These are phyloP conservation scores for Lepidothrix coronata DNA, from an alignment of 2,113 vertebrate species.

Conservation along the genomic window DNA sequence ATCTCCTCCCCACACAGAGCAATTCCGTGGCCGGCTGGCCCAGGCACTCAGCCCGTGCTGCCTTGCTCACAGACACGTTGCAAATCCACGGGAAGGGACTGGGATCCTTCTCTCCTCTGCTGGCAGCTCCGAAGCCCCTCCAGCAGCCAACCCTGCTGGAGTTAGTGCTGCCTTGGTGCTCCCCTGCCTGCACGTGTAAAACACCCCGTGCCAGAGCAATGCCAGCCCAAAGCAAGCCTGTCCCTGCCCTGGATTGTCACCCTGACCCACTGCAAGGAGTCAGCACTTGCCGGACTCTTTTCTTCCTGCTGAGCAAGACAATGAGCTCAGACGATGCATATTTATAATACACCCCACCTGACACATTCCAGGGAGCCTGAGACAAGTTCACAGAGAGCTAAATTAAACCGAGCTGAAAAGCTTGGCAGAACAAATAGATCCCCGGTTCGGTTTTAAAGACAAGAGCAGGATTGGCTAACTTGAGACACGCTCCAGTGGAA, in stretches of 20 bases:
- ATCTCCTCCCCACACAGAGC: background rate
- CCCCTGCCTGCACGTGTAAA: background rate
- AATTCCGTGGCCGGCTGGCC: background rate
- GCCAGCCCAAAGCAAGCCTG: background rate
- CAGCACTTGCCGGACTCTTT: background rate
- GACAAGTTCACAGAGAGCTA: constrained; percentile 46
- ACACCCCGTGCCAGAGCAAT: background rate
- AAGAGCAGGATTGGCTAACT: background rate
- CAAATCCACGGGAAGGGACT: background rate
- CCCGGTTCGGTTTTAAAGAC: background rate
- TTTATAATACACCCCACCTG: constrained; percentile 49
- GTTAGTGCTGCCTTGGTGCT: background rate
- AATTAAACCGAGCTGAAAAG: constrained; percentile 52
- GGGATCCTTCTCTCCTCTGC: background rate
- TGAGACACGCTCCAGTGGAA: background rate
- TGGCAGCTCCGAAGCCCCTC: background rate
- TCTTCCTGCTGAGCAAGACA: background rate
- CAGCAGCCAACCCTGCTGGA: background rate
- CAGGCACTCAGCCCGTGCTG: background rate
- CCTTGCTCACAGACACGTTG: background rate
- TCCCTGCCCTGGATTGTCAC: background rate
- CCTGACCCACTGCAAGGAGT: background rate
- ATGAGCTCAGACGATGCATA: constrained; percentile 29
- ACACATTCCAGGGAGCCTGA: constrained; percentile 55
- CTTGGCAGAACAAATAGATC: constrained; percentile 56